Conservation (phyloP, 2,888 invertebrate genomes). For the Limenitis camilla region DNA sequence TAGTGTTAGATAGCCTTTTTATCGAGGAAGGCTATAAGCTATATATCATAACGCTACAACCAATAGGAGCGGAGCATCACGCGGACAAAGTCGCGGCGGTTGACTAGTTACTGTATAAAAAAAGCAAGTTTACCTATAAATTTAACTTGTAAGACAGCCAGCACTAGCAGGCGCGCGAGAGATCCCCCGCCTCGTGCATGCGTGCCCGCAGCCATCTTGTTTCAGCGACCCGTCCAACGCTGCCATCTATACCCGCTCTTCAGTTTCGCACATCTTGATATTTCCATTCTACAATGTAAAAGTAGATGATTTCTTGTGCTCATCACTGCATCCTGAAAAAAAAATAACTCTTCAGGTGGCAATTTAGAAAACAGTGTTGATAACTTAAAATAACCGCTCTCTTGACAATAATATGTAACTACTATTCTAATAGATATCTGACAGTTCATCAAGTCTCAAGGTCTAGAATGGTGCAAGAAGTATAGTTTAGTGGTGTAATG, state of each 20-base stretch:
- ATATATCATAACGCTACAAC: no score
- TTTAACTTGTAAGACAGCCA: conserved; percentile 64
- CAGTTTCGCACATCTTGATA: conserved; percentile 12
- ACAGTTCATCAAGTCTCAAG: no score
- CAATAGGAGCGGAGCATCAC: no score
- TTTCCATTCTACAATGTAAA: conserved; percentile 15
- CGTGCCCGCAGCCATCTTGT: conserved; percentile 56
- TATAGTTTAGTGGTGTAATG: no score
- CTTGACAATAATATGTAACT: no score
- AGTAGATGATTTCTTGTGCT: neutral
- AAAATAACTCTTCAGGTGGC: neutral
- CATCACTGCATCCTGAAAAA: conserved; percentile 18
- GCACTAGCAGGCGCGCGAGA: conserved; percentile 59
- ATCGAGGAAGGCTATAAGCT: no score
- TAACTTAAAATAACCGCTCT: no score
- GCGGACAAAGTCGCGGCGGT: no score
- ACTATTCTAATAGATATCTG: no score
- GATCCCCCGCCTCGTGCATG: conserved; percentile 52
- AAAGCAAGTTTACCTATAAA: conserved; percentile 64
- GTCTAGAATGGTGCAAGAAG: no score
- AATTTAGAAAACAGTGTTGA: neutral
- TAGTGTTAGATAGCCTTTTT: no score
- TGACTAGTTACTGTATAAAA: no score
- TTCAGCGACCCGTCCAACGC: conserved; percentile 52
- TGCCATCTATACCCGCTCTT: conserved; percentile 53